A percentile compares a stretch with the other conserved stretches of the same genome.
Conservation (phyloP, 2,797 vertebrate species). For the Dryobates pubescens region DNA sequence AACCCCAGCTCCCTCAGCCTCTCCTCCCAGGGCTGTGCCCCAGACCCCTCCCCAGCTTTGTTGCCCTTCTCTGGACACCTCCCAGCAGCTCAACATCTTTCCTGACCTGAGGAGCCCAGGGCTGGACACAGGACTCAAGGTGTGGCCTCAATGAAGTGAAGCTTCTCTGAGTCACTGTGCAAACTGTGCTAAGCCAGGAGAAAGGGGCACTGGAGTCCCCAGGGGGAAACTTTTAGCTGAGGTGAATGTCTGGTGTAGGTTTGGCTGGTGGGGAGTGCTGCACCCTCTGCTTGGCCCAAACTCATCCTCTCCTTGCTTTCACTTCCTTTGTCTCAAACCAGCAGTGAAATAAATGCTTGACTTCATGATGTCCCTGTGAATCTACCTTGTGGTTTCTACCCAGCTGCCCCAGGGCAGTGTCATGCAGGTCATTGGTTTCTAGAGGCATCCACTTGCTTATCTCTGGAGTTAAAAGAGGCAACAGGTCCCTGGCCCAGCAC, state of each 20-base stretch:
- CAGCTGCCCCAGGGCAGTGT: neutral
- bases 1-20: no score
- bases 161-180: neutral
- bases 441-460: neutral
- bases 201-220: neutral
- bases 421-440: rapidly evolving
- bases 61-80: no score
- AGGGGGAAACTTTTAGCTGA: neutral
- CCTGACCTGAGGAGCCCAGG: neutral
- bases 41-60: no score
- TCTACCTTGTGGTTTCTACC: neutral
- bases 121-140: no score
- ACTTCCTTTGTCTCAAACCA: neutral
- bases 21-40: no score
- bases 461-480: neutral
- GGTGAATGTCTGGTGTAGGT: rapidly evolving
- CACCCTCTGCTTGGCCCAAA: rapidly evolving
- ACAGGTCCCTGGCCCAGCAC: neutral
- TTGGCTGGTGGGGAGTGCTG: rapidly evolving
- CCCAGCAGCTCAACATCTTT: no score
- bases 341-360: rapidly evolving
- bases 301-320: neutral
- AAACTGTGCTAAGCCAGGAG: neutral
- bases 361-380: neutral
- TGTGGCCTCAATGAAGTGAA: no score